Base-by-base conservation (phyloP, 2,888 invertebrate genomes). In the Andrena flavipes region DNA sequence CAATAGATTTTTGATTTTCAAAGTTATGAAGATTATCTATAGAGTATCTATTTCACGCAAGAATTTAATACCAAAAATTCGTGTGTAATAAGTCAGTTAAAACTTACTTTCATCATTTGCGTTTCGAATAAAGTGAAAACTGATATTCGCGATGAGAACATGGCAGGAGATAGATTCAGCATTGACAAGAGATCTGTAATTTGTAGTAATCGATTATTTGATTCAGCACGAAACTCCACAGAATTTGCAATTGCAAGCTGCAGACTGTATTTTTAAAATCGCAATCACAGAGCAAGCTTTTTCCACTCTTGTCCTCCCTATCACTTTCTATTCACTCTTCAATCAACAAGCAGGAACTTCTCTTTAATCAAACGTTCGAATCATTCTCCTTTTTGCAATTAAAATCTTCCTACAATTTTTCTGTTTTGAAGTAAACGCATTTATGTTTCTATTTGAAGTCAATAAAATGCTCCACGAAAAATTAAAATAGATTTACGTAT, bases 211-310 rank as follows among this genome's bases (percentile, higher is more conserved):
- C 20, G 35, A 62, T 33, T 35, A 16, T 1, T 30, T 16, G 74
- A 42, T 59, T 26, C 48, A 7, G 35, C 5, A 5, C 8, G 26
- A 33, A 60, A 33, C 4, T 16, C 20, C 42, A n/a, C 5, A 42
- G 49, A 33, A 13, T 3, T 30, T 4, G 35, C 7, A 10, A 42
- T 33, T 30, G 23, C 29, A 23, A 62, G n/a, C 20, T 62, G 5
- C 35, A 59, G 23, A 33, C 30, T 10, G 20, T 10, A 48, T 26
- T n/a, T 33, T 75, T 76, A 16, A 13, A 62, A 42, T 23, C 23
- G 68, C 48, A 67, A 78, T 76, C 63, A 78, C 42, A 78, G 54
- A 51, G n/a, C 7, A 51, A 63, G n/a, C 7, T 16, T 67, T 35
- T 26, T 7, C 35, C 33, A 26, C 16, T 64, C 68, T 56, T 13